phyloP scores from a whole-genome alignment of 2,797 vertebrate species.

The Hydrocynus forskahlii region DNA sequence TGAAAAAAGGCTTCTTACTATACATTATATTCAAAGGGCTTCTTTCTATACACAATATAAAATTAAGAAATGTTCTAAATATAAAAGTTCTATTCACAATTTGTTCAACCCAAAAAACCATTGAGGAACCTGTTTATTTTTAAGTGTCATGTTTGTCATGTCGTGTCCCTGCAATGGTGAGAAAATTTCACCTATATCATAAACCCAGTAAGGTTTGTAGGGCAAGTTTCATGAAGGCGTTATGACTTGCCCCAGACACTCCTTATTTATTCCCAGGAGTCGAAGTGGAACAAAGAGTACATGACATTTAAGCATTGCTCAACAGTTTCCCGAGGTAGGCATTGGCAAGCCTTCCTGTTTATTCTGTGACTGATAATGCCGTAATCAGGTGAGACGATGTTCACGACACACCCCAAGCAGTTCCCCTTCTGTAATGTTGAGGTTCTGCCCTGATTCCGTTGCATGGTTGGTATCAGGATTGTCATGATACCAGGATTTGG shows the following conservation, averaged over 20 bases:
- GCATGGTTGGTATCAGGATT: too few relatives aligned
- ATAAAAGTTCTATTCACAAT: neutral
- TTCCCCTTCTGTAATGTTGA: neutral
- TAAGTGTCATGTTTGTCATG: neutral
- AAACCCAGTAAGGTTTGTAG: neutral
- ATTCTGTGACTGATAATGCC: neutral
- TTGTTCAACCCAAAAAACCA: neutral
- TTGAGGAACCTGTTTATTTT: neutral
- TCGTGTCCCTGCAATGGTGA: neutral
- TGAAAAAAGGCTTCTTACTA: too few relatives aligned
- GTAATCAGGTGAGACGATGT: neutral
- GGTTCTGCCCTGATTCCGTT: neutral
- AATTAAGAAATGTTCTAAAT: too few relatives aligned
- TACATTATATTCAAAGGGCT: too few relatives aligned
- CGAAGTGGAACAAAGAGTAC: neutral
- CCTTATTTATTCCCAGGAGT: neutral
- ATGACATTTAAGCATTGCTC: neutral
- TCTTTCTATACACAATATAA: too few relatives aligned
- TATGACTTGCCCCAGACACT: conserved; percentile 2
- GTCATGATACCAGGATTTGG: too few relatives aligned
- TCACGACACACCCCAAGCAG: neutral
- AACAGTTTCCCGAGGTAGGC: neutral
- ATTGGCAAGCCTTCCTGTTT: neutral
- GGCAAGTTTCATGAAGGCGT: neutral
- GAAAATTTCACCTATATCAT: too few relatives aligned